Percentiles rank a stretch among this genome's conserved stretches.
Conservation (phyloP, 30 jellyfish, hydroid and myxozoan genomes). For the Chrysaora quinquecirrha region DNA sequence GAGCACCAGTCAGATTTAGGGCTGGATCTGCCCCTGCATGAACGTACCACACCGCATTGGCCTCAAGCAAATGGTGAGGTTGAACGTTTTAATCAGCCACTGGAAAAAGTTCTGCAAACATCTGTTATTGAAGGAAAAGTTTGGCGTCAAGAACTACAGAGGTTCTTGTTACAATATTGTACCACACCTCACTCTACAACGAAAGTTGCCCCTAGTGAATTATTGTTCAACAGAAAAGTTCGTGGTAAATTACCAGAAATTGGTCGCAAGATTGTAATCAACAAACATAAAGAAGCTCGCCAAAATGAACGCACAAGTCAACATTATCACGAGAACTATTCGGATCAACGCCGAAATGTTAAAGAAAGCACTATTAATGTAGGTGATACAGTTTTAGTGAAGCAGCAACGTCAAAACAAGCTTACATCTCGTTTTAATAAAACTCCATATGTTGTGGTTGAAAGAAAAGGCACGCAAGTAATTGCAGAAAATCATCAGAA, state of each 20-base stretch:
- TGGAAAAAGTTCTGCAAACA: constrained; percentile 8
- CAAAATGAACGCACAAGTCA: not conserved
- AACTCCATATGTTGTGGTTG: too few relatives aligned
- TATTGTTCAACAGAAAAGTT: not conserved
- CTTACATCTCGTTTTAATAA: too few relatives aligned
- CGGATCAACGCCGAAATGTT: constrained; percentile 36
- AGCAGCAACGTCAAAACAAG: too few relatives aligned
- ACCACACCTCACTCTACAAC: constrained; percentile 5
- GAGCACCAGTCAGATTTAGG: too few relatives aligned
- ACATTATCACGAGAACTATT: constrained; percentile 8
- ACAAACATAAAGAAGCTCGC: constrained; percentile 20
- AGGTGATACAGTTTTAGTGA: constrained; percentile 42
- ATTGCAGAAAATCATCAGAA: too few relatives aligned
- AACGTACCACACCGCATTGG: constrained; percentile 14
- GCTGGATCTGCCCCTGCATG: too few relatives aligned
- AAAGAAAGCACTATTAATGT: constrained; percentile 22
- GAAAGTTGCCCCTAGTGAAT: constrained; percentile 7
- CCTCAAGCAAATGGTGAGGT: too few relatives aligned
- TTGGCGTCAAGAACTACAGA: constrained; percentile 21
- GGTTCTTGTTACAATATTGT: constrained; percentile 5
- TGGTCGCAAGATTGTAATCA: not conserved
- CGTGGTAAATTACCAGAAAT: too few relatives aligned
- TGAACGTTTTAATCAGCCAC: too few relatives aligned
- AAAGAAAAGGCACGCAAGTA: constrained; percentile 47
- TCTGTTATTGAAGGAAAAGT: constrained; percentile 10